Base-by-base conservation (phyloP, 2,888 invertebrate species). In the Tethea ocularis region DNA sequence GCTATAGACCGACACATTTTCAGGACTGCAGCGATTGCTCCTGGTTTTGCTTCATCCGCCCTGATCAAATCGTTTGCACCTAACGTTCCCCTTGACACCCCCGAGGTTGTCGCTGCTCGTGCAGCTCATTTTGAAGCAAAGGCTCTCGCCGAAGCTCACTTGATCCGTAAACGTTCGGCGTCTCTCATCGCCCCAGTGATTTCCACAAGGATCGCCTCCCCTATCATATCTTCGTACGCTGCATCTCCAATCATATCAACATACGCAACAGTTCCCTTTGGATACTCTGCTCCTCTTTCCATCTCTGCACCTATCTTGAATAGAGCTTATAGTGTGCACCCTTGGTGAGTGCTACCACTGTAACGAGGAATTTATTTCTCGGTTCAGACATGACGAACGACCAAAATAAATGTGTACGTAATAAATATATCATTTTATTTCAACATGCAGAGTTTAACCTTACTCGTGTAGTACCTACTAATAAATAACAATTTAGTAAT, bases 41-140 rank as follows among this genome's bases (percentile, higher is more conserved):
- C 78, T 0, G 64, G 67, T n/a, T 52, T 70, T 52, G 65, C 68
- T 15, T 67, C 72, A 52, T 59, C 65, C n/a, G 63, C 72, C 15
- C 15, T 77, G 3, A 62, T 80, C 56, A 80, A 75, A 59, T 64
- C 70, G 10, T 75, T 71, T 13, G 68, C 72, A 2, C 82, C 87
- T n/a, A 70, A 81, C 57, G 77, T 86, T 22, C 88, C 89, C 41
- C 70, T 85, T 41, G 90, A 91, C 55, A 90, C 91, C 8, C 87
- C 89, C 52, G 91, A 90, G 64, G 88, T 91, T 17, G 68, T 85
- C 57, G 89, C 91, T 55, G 91, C 91, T 33, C 89, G 87, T 57
- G 83, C 86, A 54, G 88, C 86, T 20, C 91, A 89, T 74, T 84
- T 87, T 51, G 83, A 89, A 68, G 88, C 91, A 53, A 88, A 91